Conservation (phyloP, 2,113 vertebrate species). For the Dasyurus viverrinus region DNA sequence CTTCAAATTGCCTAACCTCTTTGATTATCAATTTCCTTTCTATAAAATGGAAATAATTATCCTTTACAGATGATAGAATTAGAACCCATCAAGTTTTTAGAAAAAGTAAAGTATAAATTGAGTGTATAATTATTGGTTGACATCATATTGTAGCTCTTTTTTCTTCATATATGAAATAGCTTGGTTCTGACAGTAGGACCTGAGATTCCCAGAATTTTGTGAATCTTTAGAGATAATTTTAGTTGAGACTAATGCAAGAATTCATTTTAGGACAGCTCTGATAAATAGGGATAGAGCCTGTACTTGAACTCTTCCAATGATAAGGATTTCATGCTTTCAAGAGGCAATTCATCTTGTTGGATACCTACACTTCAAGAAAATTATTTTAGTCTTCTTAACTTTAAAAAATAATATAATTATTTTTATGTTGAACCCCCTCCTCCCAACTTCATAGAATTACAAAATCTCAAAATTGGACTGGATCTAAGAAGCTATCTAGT, state of each 20-base stretch:
- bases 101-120: neutral
- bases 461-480: neutral
- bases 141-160: neutral
- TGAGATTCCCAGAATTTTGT: neutral
- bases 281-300: neutral
- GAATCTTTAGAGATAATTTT: neutral
- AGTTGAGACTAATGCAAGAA: neutral
- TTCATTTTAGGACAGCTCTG: neutral
- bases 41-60: slow-evolving; percentile 28
- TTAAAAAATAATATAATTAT: neutral
- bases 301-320: neutral
- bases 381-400: neutral
- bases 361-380: neutral
- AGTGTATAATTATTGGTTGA: neutral
- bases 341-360: neutral
- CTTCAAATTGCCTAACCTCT: neutral
- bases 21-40: slow-evolving; percentile 25
- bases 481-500: neutral
- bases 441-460: neutral
- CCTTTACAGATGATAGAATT: slow-evolving; percentile 22
- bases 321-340: neutral
- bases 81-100: neutral
- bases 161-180: slow-evolving; percentile 6
- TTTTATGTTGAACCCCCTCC: neutral
- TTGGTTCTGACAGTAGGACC: neutral